These are phyloP conservation scores for Sturmia bella DNA, from an alignment of 2,888 invertebrate genomes.

Conservation along the genomic window DNA sequence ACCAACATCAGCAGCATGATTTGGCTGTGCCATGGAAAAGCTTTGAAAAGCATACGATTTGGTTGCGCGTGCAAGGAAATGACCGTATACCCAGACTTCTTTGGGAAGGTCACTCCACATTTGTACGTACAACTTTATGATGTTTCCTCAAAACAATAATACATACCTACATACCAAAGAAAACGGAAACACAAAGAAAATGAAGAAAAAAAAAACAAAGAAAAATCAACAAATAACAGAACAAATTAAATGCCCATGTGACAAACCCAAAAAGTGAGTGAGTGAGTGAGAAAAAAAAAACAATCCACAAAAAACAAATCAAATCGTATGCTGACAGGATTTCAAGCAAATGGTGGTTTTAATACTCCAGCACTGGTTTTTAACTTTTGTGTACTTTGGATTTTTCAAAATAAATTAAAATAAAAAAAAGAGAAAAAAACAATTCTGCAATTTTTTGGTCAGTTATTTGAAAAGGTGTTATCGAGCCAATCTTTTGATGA, in stretches of 20 bases:
- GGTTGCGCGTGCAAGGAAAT: slow-evolving; percentile 13
- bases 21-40: slow-evolving; percentile 2
- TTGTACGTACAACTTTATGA: slow-evolving; percentile 39
- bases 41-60: slow-evolving; percentile 1
- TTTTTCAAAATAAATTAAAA: no score
- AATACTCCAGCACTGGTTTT: no score
- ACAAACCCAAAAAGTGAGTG: background rate
- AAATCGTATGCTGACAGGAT: background rate
- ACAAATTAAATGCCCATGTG: slow-evolving; percentile 41
- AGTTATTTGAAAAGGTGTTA: no score
- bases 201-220: background rate
- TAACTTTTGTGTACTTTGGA: no score
- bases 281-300: slow-evolving; percentile 9
- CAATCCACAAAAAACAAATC: slow-evolving; percentile 15
- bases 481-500: no score
- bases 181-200: slow-evolving; percentile 22
- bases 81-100: slow-evolving; percentile 35
- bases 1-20: slow-evolving; percentile 3
- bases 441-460: no score
- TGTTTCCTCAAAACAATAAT: slow-evolving; percentile 39
- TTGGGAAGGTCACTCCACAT: slow-evolving; percentile 38
- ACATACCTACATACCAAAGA: no score
- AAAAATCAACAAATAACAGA: slow-evolving; percentile 27
- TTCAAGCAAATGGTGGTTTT: background rate
- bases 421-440: no score